Percentiles rank a stretch among this genome's conserved stretches.
phyloP scores from a whole-genome alignment of 2,888 invertebrate genomes.

The Drosophila recens region DNA sequence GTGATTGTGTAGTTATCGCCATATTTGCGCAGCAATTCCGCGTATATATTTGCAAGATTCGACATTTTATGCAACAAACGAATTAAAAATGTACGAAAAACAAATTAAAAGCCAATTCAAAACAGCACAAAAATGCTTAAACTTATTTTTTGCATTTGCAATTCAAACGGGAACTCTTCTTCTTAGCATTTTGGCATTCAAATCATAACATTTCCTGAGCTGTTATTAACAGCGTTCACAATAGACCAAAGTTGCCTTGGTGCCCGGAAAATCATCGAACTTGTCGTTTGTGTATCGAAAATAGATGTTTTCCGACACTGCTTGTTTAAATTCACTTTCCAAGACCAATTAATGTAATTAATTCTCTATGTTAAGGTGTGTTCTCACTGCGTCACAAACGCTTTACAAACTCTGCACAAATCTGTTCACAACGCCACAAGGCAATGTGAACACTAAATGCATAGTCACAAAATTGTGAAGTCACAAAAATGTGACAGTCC shows the following conservation, averaged over 20 bases:
- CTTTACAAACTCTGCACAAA: no score
- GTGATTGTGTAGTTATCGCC: slow-evolving; percentile 71
- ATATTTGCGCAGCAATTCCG: slow-evolving; percentile 72
- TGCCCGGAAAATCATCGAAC: no score
- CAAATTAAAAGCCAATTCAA: slow-evolving; percentile 9
- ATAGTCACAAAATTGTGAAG: no score
- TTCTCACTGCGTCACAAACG: no score
- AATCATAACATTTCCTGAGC: slow-evolving; percentile 29
- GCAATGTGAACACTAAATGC: no score
- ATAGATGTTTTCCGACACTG: no score
- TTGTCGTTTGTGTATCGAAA: no score
- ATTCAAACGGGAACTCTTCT: slow-evolving; percentile 15
- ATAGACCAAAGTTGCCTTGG: not conserved
- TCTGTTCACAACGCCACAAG: no score
- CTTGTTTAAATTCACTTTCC: no score
- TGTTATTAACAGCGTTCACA: slow-evolving; percentile 23
- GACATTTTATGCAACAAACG: slow-evolving; percentile 53
- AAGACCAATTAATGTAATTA: no score
- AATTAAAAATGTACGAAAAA: not conserved
- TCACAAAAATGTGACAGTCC: no score
- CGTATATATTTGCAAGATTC: slow-evolving; percentile 83
- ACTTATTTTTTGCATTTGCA: not conserved
- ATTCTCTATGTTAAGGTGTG: no score
- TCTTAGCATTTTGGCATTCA: slow-evolving; percentile 20
- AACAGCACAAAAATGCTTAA: not conserved